phyloP scores from a whole-genome alignment of 2,113 vertebrate species.

The Chloroceryle aenea region DNA sequence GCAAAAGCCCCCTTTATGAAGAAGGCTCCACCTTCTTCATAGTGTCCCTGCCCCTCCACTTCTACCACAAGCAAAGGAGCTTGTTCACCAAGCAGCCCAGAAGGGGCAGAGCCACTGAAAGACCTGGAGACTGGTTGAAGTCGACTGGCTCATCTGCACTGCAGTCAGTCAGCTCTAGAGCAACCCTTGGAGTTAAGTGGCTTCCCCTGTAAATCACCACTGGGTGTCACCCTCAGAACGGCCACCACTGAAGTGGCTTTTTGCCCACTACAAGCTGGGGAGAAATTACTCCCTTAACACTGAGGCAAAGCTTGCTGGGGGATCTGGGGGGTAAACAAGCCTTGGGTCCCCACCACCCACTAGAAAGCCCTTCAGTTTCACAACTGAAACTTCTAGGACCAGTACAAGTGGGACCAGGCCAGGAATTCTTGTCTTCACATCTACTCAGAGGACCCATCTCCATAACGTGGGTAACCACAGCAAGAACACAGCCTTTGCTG shows the following conservation, averaged over 20 bases:
- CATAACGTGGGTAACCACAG: neutral
- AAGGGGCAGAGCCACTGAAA: neutral
- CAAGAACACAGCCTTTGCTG: neutral
- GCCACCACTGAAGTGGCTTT: neutral
- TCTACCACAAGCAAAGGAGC: neutral
- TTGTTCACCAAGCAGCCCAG: neutral
- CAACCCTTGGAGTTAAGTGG: neutral
- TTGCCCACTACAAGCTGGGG: neutral
- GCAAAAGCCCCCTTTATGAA: neutral
- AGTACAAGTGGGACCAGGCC: neutral
- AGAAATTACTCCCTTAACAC: neutral
- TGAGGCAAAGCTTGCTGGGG: neutral
- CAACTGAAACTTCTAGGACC: neutral
- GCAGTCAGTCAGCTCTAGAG: neutral
- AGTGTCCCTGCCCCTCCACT: neutral
- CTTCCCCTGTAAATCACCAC: neutral
- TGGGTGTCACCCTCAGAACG: conserved; percentile 21
- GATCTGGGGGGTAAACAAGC: neutral
- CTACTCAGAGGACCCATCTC: neutral
- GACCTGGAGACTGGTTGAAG: neutral
- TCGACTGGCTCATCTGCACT: neutral
- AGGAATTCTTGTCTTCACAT: neutral
- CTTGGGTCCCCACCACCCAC: neutral
- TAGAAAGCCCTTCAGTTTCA: neutral
- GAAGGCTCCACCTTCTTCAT: neutral